phyloP scores from a whole-genome alignment of 2,113 vertebrate species.

The Syngnathus typhle region DNA sequence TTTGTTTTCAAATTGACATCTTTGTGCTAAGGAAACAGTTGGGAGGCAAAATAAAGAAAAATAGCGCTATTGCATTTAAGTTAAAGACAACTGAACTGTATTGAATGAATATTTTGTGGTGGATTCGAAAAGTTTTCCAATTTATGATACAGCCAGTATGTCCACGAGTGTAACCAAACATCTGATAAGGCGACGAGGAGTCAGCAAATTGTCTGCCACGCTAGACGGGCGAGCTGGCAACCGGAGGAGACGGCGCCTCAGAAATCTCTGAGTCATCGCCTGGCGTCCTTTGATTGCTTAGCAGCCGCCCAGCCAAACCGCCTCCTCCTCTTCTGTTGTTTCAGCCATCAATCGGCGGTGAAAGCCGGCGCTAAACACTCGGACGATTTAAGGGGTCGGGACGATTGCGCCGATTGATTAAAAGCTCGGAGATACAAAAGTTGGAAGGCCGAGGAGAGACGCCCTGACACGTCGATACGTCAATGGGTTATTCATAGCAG shows the following conservation, averaged over 20 bases:
- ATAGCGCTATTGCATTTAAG: too few relatives aligned
- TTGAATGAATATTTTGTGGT: too few relatives aligned
- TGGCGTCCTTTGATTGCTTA: constrained; percentile 27
- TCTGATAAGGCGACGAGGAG: constrained; percentile 36
- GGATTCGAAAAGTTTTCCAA: too few relatives aligned
- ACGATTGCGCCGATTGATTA: background rate
- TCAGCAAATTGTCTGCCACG: constrained; percentile 41
- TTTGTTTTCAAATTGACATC: background rate
- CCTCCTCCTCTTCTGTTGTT: constrained; percentile 19
- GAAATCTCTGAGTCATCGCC: constrained; percentile 56
- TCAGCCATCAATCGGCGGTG: constrained; percentile 25
- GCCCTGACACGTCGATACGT: background rate
- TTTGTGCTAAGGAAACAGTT: background rate
- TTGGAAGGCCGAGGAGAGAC: background rate
- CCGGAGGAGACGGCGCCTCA: constrained; percentile 34
- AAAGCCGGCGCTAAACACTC: constrained; percentile 3
- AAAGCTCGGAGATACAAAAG: constrained; percentile 6
- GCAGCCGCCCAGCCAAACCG: background rate
- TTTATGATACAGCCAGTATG: background rate
- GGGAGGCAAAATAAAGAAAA: background rate
- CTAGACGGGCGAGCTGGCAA: constrained; percentile 41
- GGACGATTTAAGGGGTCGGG: background rate
- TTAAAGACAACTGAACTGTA: too few relatives aligned
- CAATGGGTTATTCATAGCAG: background rate
- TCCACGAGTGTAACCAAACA: constrained; percentile 15